Base-by-base conservation (phyloP, 2,113 vertebrate genomes). In the Gorsachius goisagi region DNA sequence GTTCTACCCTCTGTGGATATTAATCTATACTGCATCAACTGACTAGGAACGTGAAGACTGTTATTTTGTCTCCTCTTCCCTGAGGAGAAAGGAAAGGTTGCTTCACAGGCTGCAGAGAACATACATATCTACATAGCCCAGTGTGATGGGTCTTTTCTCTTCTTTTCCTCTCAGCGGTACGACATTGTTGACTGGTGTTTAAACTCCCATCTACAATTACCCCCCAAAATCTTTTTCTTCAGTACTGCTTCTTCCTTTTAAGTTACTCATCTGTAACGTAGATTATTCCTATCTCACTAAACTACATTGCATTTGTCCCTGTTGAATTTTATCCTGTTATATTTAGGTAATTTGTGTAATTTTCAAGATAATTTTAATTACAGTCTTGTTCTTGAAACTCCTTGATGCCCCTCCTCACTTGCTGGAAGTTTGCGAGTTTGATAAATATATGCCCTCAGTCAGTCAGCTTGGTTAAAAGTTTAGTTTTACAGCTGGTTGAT, bases 31-130 rank as follows among this genome's bases (percentile, higher is more conserved):
- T 39, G 11, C 23, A 90, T 9, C 41, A 82, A 4, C 5, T 1
- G 0, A 27, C 27, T 49, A 39, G 18, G 26, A 58, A 35, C 0
- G 0, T 69, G 9, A 88, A 47, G 80, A 35, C 4, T 20, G 5
- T 67, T 41, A 62, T 47, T 58, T 80, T 76, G 28, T 45, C 24
- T 58, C 28, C 33, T 68, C 32, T 56, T 45, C 41, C 26, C 9
- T 28, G 33, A 88, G 58, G 35, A 62, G 28, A 21, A 77, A 68
- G 16, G 26, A 58, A 32, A 66, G 5, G 8, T 26, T 80, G 16
- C 10, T 71, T 79, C 47, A 68, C 3, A 47, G 58, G 22, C n/a
- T 59, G 44, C 12, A 75, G 8, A 41, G 32, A 50, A 2, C 17
- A 20, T 27, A 8, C 4, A 4, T 2, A 56, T 17, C 21, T 27